These are phyloP conservation scores for Drosophila prostipennis DNA, from an alignment of 2,888 invertebrate species.

Conservation along the genomic window DNA sequence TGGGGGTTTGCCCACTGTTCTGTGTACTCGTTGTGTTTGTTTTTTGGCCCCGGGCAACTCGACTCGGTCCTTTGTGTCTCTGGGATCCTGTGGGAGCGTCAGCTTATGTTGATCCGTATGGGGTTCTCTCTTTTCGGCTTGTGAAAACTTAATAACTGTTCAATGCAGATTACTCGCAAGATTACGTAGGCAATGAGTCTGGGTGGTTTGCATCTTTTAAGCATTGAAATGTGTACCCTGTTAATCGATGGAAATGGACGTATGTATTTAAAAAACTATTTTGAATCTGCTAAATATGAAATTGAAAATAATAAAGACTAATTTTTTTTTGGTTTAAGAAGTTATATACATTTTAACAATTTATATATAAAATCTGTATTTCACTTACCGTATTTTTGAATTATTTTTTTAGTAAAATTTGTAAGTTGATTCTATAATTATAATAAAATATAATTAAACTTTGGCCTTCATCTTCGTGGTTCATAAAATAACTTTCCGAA, in stretches of 20 bases:
- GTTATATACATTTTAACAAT: no score
- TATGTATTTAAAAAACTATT: not conserved
- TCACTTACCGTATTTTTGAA: no score
- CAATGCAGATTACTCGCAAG: constrained; percentile 68
- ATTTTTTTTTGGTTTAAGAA: no score
- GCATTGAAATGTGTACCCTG: constrained; percentile 4
- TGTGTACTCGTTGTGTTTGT: constrained; percentile 24
- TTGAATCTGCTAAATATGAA: no score
- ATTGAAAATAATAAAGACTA: no score
- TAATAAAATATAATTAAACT: no score
- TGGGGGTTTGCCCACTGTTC: constrained; percentile 21
- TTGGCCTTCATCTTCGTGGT: no score
- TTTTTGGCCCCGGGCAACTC: constrained; percentile 17
- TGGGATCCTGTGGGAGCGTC: constrained; percentile 11
- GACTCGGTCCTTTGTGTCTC: constrained; percentile 34
- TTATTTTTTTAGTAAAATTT: no score
- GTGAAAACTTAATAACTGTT: constrained; percentile 70
- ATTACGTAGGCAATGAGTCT: constrained; percentile 34
- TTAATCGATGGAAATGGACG: constrained; percentile 19
- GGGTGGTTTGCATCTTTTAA: constrained; percentile 6
- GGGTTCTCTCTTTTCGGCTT: constrained; percentile 46
- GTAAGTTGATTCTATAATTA: not conserved
- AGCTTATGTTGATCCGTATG: constrained; percentile 28
- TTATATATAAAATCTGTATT: no score
- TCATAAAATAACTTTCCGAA: not conserved